phyloP scores from a whole-genome alignment of 2,888 invertebrate genomes.

The Drosophila birchii region DNA sequence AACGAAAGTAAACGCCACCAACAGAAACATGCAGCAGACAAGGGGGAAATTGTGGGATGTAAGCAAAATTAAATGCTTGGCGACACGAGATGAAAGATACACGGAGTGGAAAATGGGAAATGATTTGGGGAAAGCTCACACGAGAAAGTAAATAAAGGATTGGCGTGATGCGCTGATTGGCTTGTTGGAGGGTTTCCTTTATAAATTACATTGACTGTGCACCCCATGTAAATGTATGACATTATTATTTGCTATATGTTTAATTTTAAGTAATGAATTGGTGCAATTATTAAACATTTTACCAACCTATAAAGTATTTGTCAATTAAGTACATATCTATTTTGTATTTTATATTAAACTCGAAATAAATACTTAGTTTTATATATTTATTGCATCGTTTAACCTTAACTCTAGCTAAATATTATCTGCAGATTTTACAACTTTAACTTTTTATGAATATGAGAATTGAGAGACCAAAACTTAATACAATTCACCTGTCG shows the following conservation, averaged over 20 bases:
- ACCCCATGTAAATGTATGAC: not conserved
- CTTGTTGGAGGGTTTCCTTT: not conserved
- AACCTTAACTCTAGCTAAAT: not conserved
- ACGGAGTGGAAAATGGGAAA: constrained; percentile 16
- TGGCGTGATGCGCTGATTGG: not conserved
- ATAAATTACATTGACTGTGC: not conserved
- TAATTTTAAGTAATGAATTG: not conserved
- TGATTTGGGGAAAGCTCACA: not conserved
- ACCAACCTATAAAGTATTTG: too few relatives aligned
- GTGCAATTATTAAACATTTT: not conserved
- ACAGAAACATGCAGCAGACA: constrained; percentile 44
- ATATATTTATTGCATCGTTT: not conserved
- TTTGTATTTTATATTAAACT: too few relatives aligned
- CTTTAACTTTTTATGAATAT: not conserved
- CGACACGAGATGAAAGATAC: constrained; percentile 51
- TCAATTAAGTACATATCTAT: too few relatives aligned
- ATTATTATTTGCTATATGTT: not conserved
- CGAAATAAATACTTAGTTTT: not conserved
- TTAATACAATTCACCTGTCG: not conserved
- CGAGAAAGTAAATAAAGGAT: constrained; percentile 2
- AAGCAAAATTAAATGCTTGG: constrained; percentile 51
- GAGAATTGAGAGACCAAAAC: not conserved
- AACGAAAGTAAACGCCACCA: constrained; percentile 64
- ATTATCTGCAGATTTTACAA: not conserved
- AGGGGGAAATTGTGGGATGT: constrained; percentile 20